Percentiles rank a stretch among this genome's conserved stretches.
phyloP scores from a whole-genome alignment of 2,113 vertebrate genomes.

The Ramphastos sulfuratus region DNA sequence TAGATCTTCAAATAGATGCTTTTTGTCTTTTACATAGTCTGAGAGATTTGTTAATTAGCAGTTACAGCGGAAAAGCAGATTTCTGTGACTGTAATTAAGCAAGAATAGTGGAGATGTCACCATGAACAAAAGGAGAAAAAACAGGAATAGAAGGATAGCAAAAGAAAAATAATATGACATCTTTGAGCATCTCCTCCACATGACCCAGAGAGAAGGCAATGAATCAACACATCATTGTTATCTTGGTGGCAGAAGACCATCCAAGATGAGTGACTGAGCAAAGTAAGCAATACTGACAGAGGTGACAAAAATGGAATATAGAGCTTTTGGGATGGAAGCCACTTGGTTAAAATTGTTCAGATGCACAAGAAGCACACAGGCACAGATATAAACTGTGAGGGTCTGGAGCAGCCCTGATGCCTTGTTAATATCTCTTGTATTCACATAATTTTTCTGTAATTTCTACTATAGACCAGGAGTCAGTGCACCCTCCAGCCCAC shows the following conservation, averaged over 20 bases:
- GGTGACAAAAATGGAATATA: background rate
- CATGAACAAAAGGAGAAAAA: background rate
- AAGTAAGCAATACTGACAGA: background rate
- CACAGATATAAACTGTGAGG: background rate
- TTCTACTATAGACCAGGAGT: background rate
- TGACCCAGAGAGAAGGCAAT: background rate
- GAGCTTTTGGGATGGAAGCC: background rate
- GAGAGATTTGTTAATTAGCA: background rate
- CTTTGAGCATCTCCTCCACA: background rate
- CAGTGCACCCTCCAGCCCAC: background rate
- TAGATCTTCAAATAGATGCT: background rate
- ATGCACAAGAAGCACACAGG: background rate
- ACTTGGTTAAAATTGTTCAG: background rate
- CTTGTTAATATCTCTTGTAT: background rate
- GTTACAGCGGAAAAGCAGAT: background rate
- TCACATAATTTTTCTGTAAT: background rate
- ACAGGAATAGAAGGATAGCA: background rate
- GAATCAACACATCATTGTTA: constrained; percentile 8
- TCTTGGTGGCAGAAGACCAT: constrained; percentile 1
- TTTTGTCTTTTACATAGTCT: background rate
- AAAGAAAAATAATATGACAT: background rate
- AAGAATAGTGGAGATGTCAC: background rate
- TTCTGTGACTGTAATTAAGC: background rate
- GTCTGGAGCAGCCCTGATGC: background rate
- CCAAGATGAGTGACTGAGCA: background rate